phyloP scores from a whole-genome alignment of 2,888 invertebrate genomes.

The Aproaerema taeniolella region DNA sequence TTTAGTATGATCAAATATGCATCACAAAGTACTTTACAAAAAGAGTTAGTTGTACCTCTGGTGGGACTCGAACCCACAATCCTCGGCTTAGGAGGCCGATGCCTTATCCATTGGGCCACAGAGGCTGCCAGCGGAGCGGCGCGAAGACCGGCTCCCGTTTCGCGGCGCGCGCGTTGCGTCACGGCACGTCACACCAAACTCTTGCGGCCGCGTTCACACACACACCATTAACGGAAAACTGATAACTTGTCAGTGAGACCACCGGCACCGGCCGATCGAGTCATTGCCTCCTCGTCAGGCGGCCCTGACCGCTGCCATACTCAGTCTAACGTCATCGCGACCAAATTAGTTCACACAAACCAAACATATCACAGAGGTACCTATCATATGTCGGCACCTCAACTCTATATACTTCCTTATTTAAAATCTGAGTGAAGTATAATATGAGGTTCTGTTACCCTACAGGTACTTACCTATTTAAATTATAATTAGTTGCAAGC shows the following conservation, averaged over 20 bases:
- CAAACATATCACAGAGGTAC: too few species aligned
- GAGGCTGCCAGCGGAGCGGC: slow-evolving; percentile 90
- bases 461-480: too few species aligned
- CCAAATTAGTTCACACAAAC: too few species aligned
- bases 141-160: slow-evolving; percentile 79
- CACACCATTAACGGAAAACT: slow-evolving; percentile 26
- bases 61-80: slow-evolving; percentile 92
- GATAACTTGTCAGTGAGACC: slow-evolving; percentile 20
- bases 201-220: slow-evolving; percentile 38
- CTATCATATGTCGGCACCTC: too few species aligned
- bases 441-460: too few species aligned
- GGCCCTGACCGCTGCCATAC: too few species aligned
- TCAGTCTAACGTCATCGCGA: too few species aligned
- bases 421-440: too few species aligned
- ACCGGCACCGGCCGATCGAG: neutral
- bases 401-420: too few species aligned
- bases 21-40: too few species aligned
- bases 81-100: slow-evolving; percentile 92
- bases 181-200: slow-evolving; percentile 27
- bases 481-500: too few species aligned
- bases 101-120: slow-evolving; percentile 89
- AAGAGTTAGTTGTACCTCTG: slow-evolving; percentile 85
- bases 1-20: too few species aligned
- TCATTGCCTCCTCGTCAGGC: neutral
- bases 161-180: slow-evolving; percentile 47